phyloP scores from a whole-genome alignment of 2,888 invertebrate species.

The Beris morrisii region DNA sequence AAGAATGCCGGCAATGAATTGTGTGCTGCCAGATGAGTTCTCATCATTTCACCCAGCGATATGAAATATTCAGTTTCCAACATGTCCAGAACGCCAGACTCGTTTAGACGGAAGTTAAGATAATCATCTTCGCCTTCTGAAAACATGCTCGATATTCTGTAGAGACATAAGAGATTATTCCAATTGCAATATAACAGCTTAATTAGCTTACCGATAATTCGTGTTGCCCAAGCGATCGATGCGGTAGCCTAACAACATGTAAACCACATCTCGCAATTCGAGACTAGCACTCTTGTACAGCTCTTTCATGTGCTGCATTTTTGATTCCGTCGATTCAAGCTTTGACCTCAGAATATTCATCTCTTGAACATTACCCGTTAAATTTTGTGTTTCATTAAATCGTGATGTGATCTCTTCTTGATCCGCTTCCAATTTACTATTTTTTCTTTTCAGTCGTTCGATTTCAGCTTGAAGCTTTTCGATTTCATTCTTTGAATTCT shows the following conservation, averaged over 20 bases:
- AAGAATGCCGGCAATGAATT: too few relatives aligned
- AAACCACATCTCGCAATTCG: slow-evolving; percentile 85
- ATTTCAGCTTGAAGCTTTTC: slow-evolving; percentile 73
- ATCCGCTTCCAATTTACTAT: slow-evolving; percentile 53
- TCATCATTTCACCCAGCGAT: slow-evolving; percentile 71
- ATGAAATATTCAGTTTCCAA: slow-evolving; percentile 82
- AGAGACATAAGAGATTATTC: slow-evolving; percentile 15
- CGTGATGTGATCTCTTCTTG: slow-evolving; percentile 50
- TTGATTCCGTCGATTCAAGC: slow-evolving; percentile 64
- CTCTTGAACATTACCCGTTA: slow-evolving; percentile 60
- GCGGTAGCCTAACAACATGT: slow-evolving; percentile 85
- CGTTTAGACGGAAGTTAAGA: slow-evolving; percentile 74
- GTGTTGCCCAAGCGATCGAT: slow-evolving; percentile 69
- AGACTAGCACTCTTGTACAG: slow-evolving; percentile 81
- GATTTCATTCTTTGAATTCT: slow-evolving; percentile 66
- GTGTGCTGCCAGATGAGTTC: slow-evolving; percentile 76
- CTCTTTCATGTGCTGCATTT: slow-evolving; percentile 70
- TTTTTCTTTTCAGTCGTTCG: slow-evolving; percentile 57
- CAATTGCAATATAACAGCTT: too few relatives aligned
- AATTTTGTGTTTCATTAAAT: slow-evolving; percentile 50
- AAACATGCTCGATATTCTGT: slow-evolving; percentile 83
- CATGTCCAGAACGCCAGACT: slow-evolving; percentile 77
- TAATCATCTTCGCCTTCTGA: slow-evolving; percentile 82
- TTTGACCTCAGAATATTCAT: slow-evolving; percentile 59
- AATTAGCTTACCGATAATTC: slow-evolving; percentile 57